phyloP scores from a whole-genome alignment of 2,888 invertebrate genomes.

The Gastrophysa polygoni region DNA sequence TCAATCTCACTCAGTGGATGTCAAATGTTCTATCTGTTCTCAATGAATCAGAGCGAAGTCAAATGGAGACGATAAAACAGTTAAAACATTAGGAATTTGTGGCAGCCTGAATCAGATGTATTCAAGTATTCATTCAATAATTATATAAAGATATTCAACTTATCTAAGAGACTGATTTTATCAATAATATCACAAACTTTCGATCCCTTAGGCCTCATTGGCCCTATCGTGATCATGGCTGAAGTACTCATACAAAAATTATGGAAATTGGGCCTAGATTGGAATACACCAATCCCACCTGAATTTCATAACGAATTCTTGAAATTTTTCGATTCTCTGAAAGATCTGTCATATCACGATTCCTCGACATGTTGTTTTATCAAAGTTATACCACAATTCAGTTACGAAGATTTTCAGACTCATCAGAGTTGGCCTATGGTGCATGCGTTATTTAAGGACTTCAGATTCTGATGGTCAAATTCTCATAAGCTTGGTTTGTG shows the following conservation, averaged over 20 bases:
- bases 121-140: neutral
- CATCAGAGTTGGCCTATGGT: slow-evolving; percentile 26
- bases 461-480: slow-evolving; percentile 10
- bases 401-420: slow-evolving; percentile 31
- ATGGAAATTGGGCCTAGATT: slow-evolving; percentile 32
- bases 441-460: slow-evolving; percentile 29
- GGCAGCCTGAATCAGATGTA: neutral
- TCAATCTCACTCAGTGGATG: too few species aligned
- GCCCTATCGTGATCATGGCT: slow-evolving; percentile 35
- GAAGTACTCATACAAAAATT: slow-evolving; percentile 36
- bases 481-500: slow-evolving; percentile 22
- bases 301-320: too few species aligned
- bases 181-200: slow-evolving; percentile 34
- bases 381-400: slow-evolving; percentile 14
- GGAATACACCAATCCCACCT: slow-evolving; percentile 35
- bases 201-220: slow-evolving; percentile 39
- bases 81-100: neutral
- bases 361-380: slow-evolving; percentile 19
- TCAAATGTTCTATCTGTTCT: too few species aligned
- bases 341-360: slow-evolving; percentile 5
- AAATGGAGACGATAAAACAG: too few species aligned
- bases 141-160: neutral
- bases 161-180: slow-evolving; percentile 34
- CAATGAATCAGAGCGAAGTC: too few species aligned
- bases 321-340: slow-evolving; percentile 19